Percentiles rank a stretch among this genome's conserved stretches.
Evolutionary conservation across 2,888 invertebrate genomes (phyloP).

Genomic region (Tanypteryx hageni): DNA sequence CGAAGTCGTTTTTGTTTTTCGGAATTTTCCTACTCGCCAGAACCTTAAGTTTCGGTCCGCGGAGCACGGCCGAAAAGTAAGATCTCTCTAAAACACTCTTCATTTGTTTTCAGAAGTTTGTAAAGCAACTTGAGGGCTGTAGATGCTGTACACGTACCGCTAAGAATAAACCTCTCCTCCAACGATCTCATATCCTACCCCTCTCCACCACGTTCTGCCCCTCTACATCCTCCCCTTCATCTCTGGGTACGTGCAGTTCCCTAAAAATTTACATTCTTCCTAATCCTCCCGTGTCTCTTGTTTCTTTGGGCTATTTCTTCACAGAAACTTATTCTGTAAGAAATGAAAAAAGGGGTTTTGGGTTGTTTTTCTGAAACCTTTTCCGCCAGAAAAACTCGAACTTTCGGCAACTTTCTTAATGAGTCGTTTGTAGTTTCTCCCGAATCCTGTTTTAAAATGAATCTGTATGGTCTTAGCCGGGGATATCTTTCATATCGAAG

Average conservation of each 20-base stretch:
- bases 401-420: neutral
- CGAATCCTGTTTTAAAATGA: neutral
- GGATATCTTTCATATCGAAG: neutral
- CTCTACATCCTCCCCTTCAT: neutral
- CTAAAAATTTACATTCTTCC: neutral
- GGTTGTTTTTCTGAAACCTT: neutral
- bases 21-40: neutral
- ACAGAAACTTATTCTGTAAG: constrained; percentile 12
- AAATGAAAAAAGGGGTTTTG: neutral
- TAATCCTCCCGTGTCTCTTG: neutral
- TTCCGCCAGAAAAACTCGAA: neutral
- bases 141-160: neutral
- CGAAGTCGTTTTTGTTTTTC: too few species aligned
- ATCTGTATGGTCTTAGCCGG: neutral
- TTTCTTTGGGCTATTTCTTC: neutral
- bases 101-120: constrained; percentile 36
- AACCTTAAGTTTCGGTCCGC: neutral
- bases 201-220: too few species aligned
- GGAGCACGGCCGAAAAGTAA: neutral
- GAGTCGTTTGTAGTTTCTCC: neutral
- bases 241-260: neutral
- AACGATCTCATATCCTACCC: too few species aligned
- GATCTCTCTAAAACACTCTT: neutral
- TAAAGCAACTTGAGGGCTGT: neutral
- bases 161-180: neutral